These are phyloP conservation scores for Bicyclus anynana DNA, from an alignment of 1,140 invertebrate genomes.

Conservation along the genomic window DNA sequence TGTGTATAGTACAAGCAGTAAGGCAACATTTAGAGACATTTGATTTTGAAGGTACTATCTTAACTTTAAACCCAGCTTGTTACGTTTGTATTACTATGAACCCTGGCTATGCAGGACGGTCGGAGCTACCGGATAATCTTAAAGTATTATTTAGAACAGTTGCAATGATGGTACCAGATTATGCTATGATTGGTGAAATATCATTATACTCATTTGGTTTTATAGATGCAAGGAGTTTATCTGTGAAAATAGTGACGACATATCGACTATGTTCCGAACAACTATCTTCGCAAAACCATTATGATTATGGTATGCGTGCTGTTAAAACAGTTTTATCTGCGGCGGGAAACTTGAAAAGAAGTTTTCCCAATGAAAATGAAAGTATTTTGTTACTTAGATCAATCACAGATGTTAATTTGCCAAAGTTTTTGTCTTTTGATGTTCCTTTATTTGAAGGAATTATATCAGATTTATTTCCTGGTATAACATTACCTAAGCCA, in stretches of 20 bases:
- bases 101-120: constrained; percentile 93
- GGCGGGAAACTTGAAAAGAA: constrained; percentile 91
- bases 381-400: constrained; percentile 88
- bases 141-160: constrained; percentile 93
- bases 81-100: constrained; percentile 96
- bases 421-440: constrained; percentile 94
- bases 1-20: constrained; percentile 89
- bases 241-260: constrained; percentile 94
- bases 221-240: constrained; percentile 90
- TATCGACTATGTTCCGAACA: constrained; percentile 95
- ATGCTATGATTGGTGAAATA: constrained; percentile 94
- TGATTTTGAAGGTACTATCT: constrained; percentile 92
- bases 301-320: constrained; percentile 94
- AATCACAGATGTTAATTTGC: constrained; percentile 94
- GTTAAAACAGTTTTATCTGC: constrained; percentile 85
- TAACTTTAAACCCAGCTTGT: constrained; percentile 90
- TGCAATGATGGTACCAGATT: constrained; percentile 96
- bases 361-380: constrained; percentile 89
- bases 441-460: constrained; percentile 94
- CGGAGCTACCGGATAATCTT: constrained; percentile 90
- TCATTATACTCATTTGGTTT: constrained; percentile 96
- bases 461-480: constrained; percentile 94
- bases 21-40: constrained; percentile 84
- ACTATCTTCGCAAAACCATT: constrained; percentile 94
- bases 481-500: constrained; percentile 83